A percentile compares a stretch with the other conserved stretches of the same genome.
These are phyloP conservation scores for Megastigmus dorsalis DNA, from an alignment of 2,888 invertebrate genomes.

Conservation along the genomic window DNA sequence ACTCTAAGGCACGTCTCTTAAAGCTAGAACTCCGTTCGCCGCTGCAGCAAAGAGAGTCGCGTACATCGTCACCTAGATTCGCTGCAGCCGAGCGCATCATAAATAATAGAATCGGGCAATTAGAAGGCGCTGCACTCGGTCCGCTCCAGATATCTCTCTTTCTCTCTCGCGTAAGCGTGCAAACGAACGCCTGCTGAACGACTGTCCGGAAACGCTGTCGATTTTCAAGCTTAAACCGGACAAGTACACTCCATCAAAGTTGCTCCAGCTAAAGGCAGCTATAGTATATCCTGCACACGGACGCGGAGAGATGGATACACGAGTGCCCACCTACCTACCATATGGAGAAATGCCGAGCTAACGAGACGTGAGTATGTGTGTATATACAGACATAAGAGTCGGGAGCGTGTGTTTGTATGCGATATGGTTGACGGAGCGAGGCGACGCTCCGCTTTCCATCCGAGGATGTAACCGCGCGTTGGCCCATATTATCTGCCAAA, in stretches of 20 bases:
- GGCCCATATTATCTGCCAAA: constrained; percentile 61
- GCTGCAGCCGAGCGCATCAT: too few relatives aligned
- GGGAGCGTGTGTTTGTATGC: too few relatives aligned
- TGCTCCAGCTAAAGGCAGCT: background rate
- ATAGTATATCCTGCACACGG: background rate
- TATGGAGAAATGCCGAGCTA: constrained; percentile 2
- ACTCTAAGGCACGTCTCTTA: too few relatives aligned
- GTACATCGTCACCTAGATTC: too few relatives aligned
- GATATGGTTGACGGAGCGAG: too few relatives aligned
- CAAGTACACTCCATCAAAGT: constrained; percentile 22
- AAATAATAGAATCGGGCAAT: constrained; percentile 17
- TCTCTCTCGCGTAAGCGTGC: background rate
- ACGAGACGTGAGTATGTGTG: constrained; percentile 17
- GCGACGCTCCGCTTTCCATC: constrained; percentile 57
- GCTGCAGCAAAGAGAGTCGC: too few relatives aligned
- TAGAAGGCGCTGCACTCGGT: constrained; percentile 1
- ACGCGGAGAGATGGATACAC: background rate
- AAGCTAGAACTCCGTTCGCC: too few relatives aligned
- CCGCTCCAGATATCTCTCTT: background rate
- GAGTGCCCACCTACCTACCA: constrained; percentile 13
- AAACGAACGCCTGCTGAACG: background rate
- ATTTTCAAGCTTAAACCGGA: background rate
- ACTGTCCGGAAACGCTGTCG: too few relatives aligned
- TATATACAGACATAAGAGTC: background rate
- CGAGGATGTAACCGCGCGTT: constrained; percentile 50